Evolutionary conservation across 2,888 invertebrate genomes (phyloP), one percentile per base, ranked within the genome.

Genomic region (Plebejus argus): DNA sequence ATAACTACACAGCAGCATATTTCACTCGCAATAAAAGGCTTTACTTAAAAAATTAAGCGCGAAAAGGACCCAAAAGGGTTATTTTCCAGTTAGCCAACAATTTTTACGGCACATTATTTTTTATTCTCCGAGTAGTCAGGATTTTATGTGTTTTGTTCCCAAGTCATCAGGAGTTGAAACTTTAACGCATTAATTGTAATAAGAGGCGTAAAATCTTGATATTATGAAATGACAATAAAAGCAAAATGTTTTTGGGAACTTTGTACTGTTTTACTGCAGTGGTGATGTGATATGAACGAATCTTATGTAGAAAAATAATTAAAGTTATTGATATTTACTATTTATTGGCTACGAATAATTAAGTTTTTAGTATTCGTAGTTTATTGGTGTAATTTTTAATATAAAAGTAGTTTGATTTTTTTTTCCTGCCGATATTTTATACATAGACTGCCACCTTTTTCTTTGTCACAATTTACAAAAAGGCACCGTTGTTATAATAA

Each of bases 21-120:
- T 66, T 28, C 6, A 33, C 18, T 33, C 28, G 66, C 15, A 18
- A 7, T 66, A 15, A 66, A 66, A 66, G 66, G 1, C 28, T 66
- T 33, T 28, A 33, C 1, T 33, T 18, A 15, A 66, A 66, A 66
- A 66, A 66, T 66, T 28, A 66, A 28, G 23, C 61, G 1, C 1
- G 12, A 33, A 66, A 66, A 15, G 28, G 20, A 28, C 66, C 23
- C 28, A 66, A 33, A 66, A 66, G 28, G 28, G 66, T 66, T 28
- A 33, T 28, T 66, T 66, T 66, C 15, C 18, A 66, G 66, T 66
- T 66, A 66, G 28, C 28, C 28, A 1, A 18, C 23, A 66, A 28
- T 66, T 66, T 66, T 66, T 66, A 28, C 28, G 28, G 66, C 28
- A 66, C 66, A 33, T 33, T 66, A 66, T 66, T 66, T 66, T 66